Percentiles rank a stretch among this genome's conserved stretches.
These are phyloP conservation scores for Petaurus breviceps DNA, from an alignment of 2,113 vertebrate genomes.

Conservation along the genomic window DNA sequence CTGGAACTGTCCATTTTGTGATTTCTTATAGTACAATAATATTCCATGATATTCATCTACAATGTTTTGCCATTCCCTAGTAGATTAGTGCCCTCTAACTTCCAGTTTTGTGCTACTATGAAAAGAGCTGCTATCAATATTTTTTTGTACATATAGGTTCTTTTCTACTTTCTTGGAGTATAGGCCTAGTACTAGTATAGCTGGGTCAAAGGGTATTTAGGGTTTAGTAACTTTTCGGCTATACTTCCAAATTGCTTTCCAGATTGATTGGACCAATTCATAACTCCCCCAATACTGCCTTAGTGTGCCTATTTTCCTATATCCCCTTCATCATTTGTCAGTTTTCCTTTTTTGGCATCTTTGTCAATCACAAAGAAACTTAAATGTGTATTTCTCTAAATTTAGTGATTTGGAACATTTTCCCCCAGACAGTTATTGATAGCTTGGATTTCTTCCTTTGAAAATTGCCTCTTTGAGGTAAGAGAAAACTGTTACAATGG, in stretches of 20 bases:
- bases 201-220: background rate
- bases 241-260: background rate
- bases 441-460: background rate
- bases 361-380: background rate
- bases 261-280: background rate
- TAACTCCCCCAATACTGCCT: background rate
- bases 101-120: background rate
- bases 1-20: background rate
- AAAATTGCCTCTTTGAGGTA: background rate
- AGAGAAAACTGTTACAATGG: no score
- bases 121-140: background rate
- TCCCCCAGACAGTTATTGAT: background rate
- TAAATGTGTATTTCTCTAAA: background rate
- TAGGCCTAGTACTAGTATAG: background rate
- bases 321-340: background rate
- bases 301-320: background rate
- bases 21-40: background rate
- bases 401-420: background rate
- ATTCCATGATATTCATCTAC: background rate
- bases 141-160: background rate
- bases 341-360: background rate
- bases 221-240: background rate
- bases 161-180: background rate
- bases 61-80: background rate
- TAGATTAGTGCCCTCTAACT: background rate